Evolutionary conservation across 2,113 vertebrate genomes (phyloP), one percentile per base, ranked within the genome.

Genomic region (Oxyruncus cristatus): DNA sequence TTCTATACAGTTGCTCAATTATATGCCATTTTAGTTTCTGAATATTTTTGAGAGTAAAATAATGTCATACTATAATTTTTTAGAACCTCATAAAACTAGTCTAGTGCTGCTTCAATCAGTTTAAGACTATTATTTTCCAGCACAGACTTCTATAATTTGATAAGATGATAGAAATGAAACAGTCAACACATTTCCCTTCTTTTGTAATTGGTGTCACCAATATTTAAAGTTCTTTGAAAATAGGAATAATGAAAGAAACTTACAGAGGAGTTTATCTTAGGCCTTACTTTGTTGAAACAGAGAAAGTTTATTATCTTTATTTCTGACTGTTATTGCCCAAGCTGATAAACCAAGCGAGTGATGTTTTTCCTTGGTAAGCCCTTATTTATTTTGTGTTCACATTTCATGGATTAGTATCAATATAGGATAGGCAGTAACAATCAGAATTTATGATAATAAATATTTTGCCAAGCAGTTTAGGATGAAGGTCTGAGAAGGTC

Each of bases 371-470:
- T 95, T 52, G 4, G 42, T 79, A 92, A 97, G 61, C 53, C 68
- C 83, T 97, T 95, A 93, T 94, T 97, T 97, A 80, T 82, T 96
- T 97, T 91, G 76, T 17, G 50, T 33, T 95, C 90, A 24, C 50
- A 67, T 97, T 95, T 97, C 84, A 76, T 91, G 72, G 71, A 97
- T 96, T 96, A 97, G 50, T 86, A 86, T n/a, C 42, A 88, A 89
- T 84, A 52, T 73, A 97, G 87, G 37, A 94, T 95, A 95, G 95
- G 49, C 84, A 97, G 92, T 68, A 96, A 97, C 66, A 97, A 95
- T 91, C 88, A 95, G 93, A 97, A 97, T 94, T 94, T 95, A 97
- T 82, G 30, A 95, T 96, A 97, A 97, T 96, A 98, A 98, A 97
- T 96, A 95, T 37, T 97, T 92, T 97, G 77, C 77, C 92, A 97